A percentile compares a stretch with the other conserved stretches of the same genome.
Evolutionary conservation across 2,888 invertebrate genomes (phyloP).

Genomic region (Pegoplata infirma): DNA sequence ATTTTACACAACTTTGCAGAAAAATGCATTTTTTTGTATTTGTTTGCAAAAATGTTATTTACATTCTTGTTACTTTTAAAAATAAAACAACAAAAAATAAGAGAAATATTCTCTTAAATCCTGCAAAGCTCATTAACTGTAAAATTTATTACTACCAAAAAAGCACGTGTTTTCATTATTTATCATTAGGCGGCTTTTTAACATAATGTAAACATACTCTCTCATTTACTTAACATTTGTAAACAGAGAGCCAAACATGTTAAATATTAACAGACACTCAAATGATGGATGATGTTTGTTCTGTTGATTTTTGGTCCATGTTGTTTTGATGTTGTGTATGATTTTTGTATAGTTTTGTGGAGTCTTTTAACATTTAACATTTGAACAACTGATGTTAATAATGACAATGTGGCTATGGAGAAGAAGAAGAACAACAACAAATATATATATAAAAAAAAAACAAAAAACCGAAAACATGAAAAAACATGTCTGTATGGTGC

Average conservation of each 20-base stretch:
- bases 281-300: slow-evolving; percentile 31
- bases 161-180: slow-evolving; percentile 53
- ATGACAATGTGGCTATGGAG: slow-evolving; percentile 34
- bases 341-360: not conserved
- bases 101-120: slow-evolving; percentile 32
- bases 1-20: not conserved
- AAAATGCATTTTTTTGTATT: too few relatives aligned
- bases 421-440: not conserved
- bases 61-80: not conserved
- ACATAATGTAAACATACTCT: slow-evolving; percentile 22
- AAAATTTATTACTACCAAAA: slow-evolving; percentile 40
- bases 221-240: not conserved
- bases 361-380: slow-evolving; percentile 49
- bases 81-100: not conserved
- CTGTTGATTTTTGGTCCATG: slow-evolving; percentile 52
- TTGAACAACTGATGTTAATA: slow-evolving; percentile 57
- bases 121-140: not conserved
- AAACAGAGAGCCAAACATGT: slow-evolving; percentile 33
- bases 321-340: not conserved
- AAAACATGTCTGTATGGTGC: slow-evolving; percentile 19
- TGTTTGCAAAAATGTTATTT: not conserved
- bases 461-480: not conserved
- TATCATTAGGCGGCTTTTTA: slow-evolving; percentile 42
- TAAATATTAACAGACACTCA: slow-evolving; percentile 3
- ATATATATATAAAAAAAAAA: not conserved